phyloP scores from a whole-genome alignment of 2,113 vertebrate species.

The Myocastor coypus region DNA sequence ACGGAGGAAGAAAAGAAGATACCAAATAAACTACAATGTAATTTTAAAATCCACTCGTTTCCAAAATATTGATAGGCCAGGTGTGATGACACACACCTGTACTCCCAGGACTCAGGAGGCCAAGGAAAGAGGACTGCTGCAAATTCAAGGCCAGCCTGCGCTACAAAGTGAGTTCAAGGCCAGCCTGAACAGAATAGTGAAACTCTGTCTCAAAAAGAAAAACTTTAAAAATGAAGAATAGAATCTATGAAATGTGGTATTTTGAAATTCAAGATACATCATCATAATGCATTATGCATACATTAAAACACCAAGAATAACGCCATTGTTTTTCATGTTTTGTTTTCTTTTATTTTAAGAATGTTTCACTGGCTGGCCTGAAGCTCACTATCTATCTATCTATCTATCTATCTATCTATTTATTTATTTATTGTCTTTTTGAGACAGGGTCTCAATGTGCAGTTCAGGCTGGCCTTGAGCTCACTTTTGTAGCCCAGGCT shows the following conservation, averaged over 20 bases:
- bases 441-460: too few species aligned
- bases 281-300: background rate
- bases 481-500: too few species aligned
- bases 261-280: conserved; percentile 41
- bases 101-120: background rate
- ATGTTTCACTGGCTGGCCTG: background rate
- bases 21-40: conserved; percentile 31
- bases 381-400: background rate
- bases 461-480: too few species aligned
- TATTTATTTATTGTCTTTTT: too few species aligned
- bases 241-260: conserved; percentile 37
- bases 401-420: too few species aligned
- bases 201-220: background rate
- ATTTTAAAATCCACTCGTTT: conserved; percentile 43
- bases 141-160: background rate
- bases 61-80: conserved; percentile 2
- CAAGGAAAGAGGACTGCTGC: background rate
- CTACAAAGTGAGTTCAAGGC: background rate
- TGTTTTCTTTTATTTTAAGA: background rate
- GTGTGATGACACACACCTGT: background rate
- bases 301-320: background rate
- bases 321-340: background rate
- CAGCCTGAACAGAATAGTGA: too few species aligned
- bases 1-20: conserved; percentile 32
- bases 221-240: conserved; percentile 47